phyloP scores from a whole-genome alignment of 2,888 invertebrate genomes.

The Tachina lurida region DNA sequence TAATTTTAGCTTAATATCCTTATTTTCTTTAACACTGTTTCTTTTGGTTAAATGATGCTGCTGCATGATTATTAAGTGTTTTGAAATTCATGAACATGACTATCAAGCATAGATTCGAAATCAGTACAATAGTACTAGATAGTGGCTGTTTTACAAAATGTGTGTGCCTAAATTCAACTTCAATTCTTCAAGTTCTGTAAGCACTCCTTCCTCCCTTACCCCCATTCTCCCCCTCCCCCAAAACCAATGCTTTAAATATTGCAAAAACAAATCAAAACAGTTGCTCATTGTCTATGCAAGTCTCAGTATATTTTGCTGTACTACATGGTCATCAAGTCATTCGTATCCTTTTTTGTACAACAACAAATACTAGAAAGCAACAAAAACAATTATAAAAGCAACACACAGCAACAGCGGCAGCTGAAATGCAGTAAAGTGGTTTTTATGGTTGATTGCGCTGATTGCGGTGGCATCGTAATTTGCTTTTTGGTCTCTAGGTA shows the following conservation, averaged over 20 bases:
- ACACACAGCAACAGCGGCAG: slow-evolving; percentile 37
- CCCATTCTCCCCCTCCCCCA: no score
- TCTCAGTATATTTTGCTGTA: background rate
- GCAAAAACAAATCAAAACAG: slow-evolving; percentile 8
- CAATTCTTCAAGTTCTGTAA: no score
- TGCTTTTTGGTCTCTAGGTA: slow-evolving; percentile 67
- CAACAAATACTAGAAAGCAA: background rate
- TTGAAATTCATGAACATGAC: no score
- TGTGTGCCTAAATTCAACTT: no score
- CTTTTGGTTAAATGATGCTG: no score
- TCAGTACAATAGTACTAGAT: no score
- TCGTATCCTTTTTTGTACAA: background rate
- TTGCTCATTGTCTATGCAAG: slow-evolving; percentile 28
- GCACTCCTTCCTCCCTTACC: no score
- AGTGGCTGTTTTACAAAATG: no score
- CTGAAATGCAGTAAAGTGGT: slow-evolving; percentile 71
- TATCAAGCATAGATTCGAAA: no score
- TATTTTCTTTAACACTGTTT: no score
- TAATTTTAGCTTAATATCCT: no score
- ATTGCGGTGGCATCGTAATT: slow-evolving; percentile 73
- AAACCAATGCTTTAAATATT: background rate
- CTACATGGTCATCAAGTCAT: slow-evolving; percentile 24
- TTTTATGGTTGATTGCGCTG: slow-evolving; percentile 74
- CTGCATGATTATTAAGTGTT: no score
- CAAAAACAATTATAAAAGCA: slow-evolving; percentile 15